phyloP scores from a whole-genome alignment of 2,113 vertebrate species.

The Coptodon bakossiorum region DNA sequence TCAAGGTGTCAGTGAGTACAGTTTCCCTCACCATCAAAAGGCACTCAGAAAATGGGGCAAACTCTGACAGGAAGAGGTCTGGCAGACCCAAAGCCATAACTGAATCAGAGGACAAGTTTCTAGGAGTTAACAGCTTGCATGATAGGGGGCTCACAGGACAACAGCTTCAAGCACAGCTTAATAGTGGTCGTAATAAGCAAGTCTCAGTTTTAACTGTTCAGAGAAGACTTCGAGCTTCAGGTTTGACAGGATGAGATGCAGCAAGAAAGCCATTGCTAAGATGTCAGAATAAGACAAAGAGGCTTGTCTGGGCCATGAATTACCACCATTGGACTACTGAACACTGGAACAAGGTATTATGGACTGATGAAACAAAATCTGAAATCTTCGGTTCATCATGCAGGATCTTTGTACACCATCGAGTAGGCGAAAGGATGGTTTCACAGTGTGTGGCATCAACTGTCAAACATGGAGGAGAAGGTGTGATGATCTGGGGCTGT shows the following conservation, averaged over 20 bases:
- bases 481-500: neutral
- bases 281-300: neutral
- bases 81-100: neutral
- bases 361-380: rapidly evolving
- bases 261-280: rapidly evolving
- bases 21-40: neutral
- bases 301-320: neutral
- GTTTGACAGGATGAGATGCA: neutral
- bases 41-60: neutral
- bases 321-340: rapidly evolving
- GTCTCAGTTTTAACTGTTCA: neutral
- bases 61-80: neutral
- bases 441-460: neutral
- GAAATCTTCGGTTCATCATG: rapidly evolving
- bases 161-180: neutral
- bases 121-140: neutral
- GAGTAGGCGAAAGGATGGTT: rapidly evolving
- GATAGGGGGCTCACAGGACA: neutral
- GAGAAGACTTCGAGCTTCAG: neutral
- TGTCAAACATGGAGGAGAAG: neutral
- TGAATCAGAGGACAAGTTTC: neutral
- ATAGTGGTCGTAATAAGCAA: neutral
- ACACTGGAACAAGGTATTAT: neutral
- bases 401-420: neutral
- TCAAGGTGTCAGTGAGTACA: neutral